Base-by-base conservation (phyloP, 2,113 vertebrate genomes). In the Pterocles orientalis region DNA sequence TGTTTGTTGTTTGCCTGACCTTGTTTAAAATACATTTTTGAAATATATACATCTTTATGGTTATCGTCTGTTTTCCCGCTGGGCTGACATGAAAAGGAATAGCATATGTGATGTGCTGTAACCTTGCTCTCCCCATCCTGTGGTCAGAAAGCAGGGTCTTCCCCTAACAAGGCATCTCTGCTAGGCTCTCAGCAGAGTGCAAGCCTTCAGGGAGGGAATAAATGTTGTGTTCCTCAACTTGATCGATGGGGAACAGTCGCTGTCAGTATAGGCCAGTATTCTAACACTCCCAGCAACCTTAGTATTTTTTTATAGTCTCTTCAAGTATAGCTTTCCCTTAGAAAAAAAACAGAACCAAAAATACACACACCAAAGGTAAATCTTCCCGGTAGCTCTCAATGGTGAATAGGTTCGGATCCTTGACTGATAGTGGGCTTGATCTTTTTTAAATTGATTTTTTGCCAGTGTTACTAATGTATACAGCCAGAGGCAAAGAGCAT, bases 281-380 rank as follows among this genome's bases (percentile, higher is more conserved):
- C 36, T 36, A 95, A 60, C 8, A 28, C 16, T 71, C 65, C 68
- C 6, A 60, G 33, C 20, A 79, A 34, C 1, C 6, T n/a, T 56
- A 62, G 24, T 47, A 12, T 8, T 6, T 61, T 65, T 87, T 51
- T 23, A 0, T 47, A 88, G 15, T 43, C 10, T 86, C 28, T 80
- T 81, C 25, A 77, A 47, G 18, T 34, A 18, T 6, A 69, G 10
- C 18, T 39, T 3, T 9, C 34, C 7, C 9, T 41, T 28, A 21
- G 34, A 62, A 69, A 24, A 47, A 47, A 39, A 13, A 4, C 24
- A 29, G 65, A 58, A 28, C 5, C 18, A 48, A 48, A 48, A 48
- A 48, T 14, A 41, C 3, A 12, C 3, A 25, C 0, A 2, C 0
- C 16, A 50, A 51, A 58, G 7, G 4, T 12, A 90, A 54, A 36